Conservation (phyloP, 2,888 invertebrate genomes). For the Archips crataeganus region DNA sequence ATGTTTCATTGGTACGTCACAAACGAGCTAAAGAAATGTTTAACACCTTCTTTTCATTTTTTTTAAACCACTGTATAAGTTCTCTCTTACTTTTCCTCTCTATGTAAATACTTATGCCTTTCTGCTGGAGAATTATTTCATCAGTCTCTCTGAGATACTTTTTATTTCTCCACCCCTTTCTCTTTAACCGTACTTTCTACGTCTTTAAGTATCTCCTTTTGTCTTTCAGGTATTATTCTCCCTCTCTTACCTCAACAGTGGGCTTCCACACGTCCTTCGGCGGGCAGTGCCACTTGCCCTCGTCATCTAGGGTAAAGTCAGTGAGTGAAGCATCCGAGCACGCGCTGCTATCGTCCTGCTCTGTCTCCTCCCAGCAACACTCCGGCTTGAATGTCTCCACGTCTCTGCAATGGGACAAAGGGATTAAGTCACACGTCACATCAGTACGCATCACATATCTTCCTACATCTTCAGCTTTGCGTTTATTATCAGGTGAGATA, state of each 20-base stretch:
- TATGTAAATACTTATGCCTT: too few species aligned
- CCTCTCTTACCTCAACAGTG: conserved; percentile 87
- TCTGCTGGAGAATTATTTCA: too few species aligned
- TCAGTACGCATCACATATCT: too few species aligned
- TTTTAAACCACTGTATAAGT: too few species aligned
- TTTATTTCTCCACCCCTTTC: not conserved
- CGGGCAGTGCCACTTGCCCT: conserved; percentile 90
- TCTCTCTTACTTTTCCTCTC: too few species aligned
- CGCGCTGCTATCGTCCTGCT: conserved; percentile 76
- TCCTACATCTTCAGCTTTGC: too few species aligned
- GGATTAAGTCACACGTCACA: not conserved
- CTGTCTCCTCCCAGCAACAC: conserved; percentile 67
- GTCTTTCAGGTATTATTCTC: not conserved
- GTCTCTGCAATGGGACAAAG: not conserved
- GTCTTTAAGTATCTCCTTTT: not conserved
- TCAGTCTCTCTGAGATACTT: too few species aligned
- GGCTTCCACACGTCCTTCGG: conserved; percentile 94
- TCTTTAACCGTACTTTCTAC: not conserved
- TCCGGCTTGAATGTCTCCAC: conserved; percentile 58
- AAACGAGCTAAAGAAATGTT: too few species aligned
- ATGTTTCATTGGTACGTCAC: too few species aligned
- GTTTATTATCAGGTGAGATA: too few species aligned
- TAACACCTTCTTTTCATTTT: too few species aligned
- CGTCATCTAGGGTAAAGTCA: conserved; percentile 77
- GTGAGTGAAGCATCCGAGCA: conserved; percentile 78